Conservation (phyloP, 2,113 vertebrate species). For the Apeltes quadracus region DNA sequence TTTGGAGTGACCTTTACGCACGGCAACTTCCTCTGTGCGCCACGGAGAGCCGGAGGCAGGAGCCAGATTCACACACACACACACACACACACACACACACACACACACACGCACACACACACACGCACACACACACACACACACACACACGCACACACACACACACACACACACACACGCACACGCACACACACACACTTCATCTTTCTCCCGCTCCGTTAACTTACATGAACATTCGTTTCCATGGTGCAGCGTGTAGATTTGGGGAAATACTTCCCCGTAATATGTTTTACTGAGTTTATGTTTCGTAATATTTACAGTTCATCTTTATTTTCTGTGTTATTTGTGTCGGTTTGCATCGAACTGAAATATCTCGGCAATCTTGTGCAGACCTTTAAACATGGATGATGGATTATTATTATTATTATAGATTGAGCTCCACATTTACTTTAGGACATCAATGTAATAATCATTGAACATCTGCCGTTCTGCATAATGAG, state of each 20-base stretch:
- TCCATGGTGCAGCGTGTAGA: neutral
- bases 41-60: slow-evolving; percentile 5
- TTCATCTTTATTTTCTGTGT: neutral
- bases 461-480: neutral
- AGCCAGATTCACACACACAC: neutral
- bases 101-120: neutral
- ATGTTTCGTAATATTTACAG: neutral
- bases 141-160: neutral
- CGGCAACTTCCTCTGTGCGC: slow-evolving; percentile 19
- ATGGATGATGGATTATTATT: no score
- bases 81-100: neutral
- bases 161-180: no score
- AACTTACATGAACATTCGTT: neutral
- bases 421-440: neutral
- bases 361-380: neutral
- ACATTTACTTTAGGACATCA: neutral
- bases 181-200: neutral
- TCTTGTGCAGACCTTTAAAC: no score
- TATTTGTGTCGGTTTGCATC: neutral
- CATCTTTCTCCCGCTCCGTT: neutral
- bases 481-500: neutral
- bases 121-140: neutral
- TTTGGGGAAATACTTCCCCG: neutral
- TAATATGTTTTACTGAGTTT: neutral
- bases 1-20: slow-evolving; percentile 67